A percentile compares a stretch with the other conserved stretches of the same genome.
Evolutionary conservation across 2,888 invertebrate genomes (phyloP).

Genomic region (Seira sanloemensis): DNA sequence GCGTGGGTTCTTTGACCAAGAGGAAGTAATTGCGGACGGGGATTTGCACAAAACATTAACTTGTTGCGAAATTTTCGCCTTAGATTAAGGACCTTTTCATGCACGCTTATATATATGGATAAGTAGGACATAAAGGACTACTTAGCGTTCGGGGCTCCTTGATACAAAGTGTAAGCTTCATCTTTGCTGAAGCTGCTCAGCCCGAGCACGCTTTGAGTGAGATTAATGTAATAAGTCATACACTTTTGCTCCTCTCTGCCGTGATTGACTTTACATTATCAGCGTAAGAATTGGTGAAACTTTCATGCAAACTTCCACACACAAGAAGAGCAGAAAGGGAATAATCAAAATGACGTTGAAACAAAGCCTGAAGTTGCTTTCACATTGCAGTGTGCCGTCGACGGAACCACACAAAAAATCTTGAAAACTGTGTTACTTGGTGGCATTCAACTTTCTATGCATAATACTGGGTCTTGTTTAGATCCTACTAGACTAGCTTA

Average conservation of each 20-base stretch:
- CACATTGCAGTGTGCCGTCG: conserved; percentile 36
- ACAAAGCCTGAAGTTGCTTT: conserved; percentile 41
- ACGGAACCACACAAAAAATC: conserved; percentile 36
- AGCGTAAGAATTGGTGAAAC: neutral
- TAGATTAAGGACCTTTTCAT: too few relatives aligned
- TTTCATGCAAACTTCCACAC: neutral
- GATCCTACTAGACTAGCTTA: conserved; percentile 46
- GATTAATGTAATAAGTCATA: neutral
- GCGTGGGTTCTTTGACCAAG: conserved; percentile 42
- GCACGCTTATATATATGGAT: too few relatives aligned
- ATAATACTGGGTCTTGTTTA: conserved; percentile 58
- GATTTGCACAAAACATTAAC: conserved; percentile 30
- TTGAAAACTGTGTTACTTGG: conserved; percentile 71
- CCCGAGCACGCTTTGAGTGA: too few relatives aligned
- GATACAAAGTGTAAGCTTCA: too few relatives aligned
- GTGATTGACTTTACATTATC: neutral
- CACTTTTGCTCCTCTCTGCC: neutral
- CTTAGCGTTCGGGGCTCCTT: too few relatives aligned
- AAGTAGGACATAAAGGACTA: too few relatives aligned
- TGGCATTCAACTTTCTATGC: conserved; percentile 71
- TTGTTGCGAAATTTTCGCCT: too few relatives aligned
- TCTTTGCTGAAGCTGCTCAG: too few relatives aligned
- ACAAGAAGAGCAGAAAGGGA: conserved; percentile 1
- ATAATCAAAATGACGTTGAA: conserved; percentile 22
- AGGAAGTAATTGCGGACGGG: conserved; percentile 10